phyloP scores from a whole-genome alignment of 2,113 vertebrate species.

The Anolis sagrei region DNA sequence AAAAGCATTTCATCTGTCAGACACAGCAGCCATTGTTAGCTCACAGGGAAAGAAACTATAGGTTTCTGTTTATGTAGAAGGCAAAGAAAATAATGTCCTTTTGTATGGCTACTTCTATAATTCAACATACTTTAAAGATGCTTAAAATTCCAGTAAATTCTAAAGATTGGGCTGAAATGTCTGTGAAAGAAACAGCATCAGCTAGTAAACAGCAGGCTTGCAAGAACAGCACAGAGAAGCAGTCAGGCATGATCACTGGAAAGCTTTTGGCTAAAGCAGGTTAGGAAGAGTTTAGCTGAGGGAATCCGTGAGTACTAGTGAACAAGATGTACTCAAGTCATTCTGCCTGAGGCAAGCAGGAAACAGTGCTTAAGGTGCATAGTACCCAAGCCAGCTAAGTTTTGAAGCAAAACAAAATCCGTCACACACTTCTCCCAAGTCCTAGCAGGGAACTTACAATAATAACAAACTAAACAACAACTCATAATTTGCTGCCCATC shows the following conservation, averaged over 20 bases:
- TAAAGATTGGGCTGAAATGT: slow-evolving; percentile 35
- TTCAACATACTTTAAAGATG: slow-evolving; percentile 60
- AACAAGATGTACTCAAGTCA: not conserved
- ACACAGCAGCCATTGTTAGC: slow-evolving; percentile 56
- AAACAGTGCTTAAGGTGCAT: not conserved
- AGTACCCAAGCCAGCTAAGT: not conserved
- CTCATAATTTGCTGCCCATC: not conserved
- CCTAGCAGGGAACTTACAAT: not conserved
- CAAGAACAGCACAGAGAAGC: slow-evolving; percentile 38
- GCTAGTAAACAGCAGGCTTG: slow-evolving; percentile 49
- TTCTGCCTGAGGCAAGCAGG: not conserved
- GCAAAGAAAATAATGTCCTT: slow-evolving; percentile 54
- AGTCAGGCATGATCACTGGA: not conserved
- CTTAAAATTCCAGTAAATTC: slow-evolving; percentile 55
- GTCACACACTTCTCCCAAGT: not conserved
- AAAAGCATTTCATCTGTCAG: slow-evolving; percentile 56
- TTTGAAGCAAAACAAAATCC: not conserved
- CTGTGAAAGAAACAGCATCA: slow-evolving; percentile 45
- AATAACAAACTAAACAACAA: not conserved
- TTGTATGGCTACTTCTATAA: slow-evolving; percentile 48
- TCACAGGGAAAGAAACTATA: slow-evolving; percentile 49
- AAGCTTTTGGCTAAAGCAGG: not conserved
- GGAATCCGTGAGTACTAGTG: not conserved
- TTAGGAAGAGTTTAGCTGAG: not conserved
- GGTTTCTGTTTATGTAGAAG: slow-evolving; percentile 68